A percentile compares a stretch with the other conserved stretches of the same genome.
These are phyloP conservation scores for Hanleya hanleyi DNA, from an alignment of 2,888 invertebrate species.

Conservation along the genomic window DNA sequence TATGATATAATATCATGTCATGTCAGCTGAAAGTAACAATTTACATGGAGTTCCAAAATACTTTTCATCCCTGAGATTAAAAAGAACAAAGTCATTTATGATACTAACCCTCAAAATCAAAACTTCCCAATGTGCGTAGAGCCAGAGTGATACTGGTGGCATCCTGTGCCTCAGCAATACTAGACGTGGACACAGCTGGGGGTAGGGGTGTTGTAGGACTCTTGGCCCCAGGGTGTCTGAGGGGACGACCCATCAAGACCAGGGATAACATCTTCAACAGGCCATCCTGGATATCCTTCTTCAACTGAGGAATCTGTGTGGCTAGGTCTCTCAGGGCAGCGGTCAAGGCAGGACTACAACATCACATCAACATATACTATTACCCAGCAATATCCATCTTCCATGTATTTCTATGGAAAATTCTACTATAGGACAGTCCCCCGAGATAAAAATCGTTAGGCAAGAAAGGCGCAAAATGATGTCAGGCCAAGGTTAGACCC, in stretches of 20 bases:
- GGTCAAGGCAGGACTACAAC: slow-evolving; percentile 84
- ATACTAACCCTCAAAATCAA: slow-evolving; percentile 85
- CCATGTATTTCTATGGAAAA: too few relatives aligned
- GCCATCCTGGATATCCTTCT: slow-evolving; percentile 93
- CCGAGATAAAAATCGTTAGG: too few relatives aligned
- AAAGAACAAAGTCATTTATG: background rate
- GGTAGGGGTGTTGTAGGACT: slow-evolving; percentile 40
- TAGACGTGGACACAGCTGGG: slow-evolving; percentile 45
- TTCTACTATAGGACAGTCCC: too few relatives aligned
- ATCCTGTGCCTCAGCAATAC: slow-evolving; percentile 75
- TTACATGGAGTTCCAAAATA: background rate
- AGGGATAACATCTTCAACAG: slow-evolving; percentile 92
- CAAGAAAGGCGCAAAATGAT: too few relatives aligned
- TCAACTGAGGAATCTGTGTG: slow-evolving; percentile 88
- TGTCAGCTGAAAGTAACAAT: background rate
- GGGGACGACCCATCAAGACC: slow-evolving; percentile 90
- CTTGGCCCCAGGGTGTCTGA: slow-evolving; percentile 78
- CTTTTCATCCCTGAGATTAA: background rate
- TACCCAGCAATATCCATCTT: too few relatives aligned
- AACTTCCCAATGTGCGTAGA: slow-evolving; percentile 89
- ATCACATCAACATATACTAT: too few relatives aligned
- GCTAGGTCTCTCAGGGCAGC: slow-evolving; percentile 93
- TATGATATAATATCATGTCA: too few relatives aligned
- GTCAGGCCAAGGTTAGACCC: too few relatives aligned
- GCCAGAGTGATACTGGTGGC: slow-evolving; percentile 91